phyloP scores from a whole-genome alignment of 2,797 vertebrate genomes.

The Furcifer pardalis region DNA sequence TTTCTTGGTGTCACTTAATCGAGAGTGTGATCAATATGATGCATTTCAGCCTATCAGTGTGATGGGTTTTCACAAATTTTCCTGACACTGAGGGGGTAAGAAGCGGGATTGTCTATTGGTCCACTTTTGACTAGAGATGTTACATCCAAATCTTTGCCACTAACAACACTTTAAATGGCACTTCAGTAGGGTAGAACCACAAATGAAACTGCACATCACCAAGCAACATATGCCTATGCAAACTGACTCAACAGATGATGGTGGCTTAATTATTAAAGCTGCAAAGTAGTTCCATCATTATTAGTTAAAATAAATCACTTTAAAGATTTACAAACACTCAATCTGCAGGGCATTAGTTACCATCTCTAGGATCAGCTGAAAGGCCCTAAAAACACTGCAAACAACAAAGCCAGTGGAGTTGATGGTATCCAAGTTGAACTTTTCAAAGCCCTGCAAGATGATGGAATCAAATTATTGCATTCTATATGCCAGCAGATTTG shows the following conservation, averaged over 20 bases:
- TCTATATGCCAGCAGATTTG: too few relatives aligned
- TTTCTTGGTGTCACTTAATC: background rate
- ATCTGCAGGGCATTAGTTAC: background rate
- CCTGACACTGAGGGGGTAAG: background rate
- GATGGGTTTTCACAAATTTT: background rate
- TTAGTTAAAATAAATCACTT: too few relatives aligned
- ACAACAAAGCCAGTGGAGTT: too few relatives aligned
- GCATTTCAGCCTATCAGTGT: background rate
- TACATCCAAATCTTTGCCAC: background rate
- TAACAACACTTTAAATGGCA: background rate
- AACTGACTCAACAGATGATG: background rate
- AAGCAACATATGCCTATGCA: background rate
- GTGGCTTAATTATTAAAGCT: background rate
- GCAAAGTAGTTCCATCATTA: background rate
- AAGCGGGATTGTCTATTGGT: background rate
- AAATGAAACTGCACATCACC: background rate
- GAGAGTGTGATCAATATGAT: slow-evolving; percentile 10
- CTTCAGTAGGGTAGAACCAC: background rate
- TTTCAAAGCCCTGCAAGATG: too few relatives aligned
- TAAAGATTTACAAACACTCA: too few relatives aligned
- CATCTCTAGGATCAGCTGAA: background rate
- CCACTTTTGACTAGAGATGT: background rate
- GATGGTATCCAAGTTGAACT: too few relatives aligned
- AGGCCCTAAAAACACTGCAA: too few relatives aligned
- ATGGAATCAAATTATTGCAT: too few relatives aligned